Base-by-base conservation (phyloP, 2,113 vertebrate genomes). In the Burhinus bistriatus region DNA sequence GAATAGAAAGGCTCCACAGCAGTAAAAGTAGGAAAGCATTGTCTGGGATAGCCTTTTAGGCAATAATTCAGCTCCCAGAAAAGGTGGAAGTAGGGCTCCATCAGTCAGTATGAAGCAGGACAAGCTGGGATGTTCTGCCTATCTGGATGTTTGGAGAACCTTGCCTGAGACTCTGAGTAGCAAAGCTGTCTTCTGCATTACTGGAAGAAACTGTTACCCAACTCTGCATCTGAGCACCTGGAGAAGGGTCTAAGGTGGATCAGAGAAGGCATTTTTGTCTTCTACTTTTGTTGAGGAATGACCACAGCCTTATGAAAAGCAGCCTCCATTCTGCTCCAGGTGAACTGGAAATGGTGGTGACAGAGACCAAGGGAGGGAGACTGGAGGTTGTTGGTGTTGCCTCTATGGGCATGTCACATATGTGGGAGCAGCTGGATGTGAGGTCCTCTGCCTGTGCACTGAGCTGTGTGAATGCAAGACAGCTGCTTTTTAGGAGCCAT, bases 241-340 rank as follows among this genome's bases (percentile, higher is more conserved):
- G n/a, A 68, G 79, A 38, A 85, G 44, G n/a, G 51, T 40, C 22
- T n/a, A 10, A 42, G 36, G 36, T 26, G 36, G 11, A 36, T 59
- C 22, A 58, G 65, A 73, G 70, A 90, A 75, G 17, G 42, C 29
- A 47, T 83, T 95, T 83, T 45, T 70, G 13, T 40, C 83, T 87
- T 49, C 45, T 17, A 0, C 40, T 89, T 87, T 52, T 11, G 2
- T 1, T 82, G 69, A 55, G 47, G 47, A 69, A 51, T 55, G 29
- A 71, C 15, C 3, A 7, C 32, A 62, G 23, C 34, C 32, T n/a
- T 36, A 45, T 40, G 17, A 85, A 76, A 8, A 59, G 29, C 61
- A 64, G 13, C 2, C 22, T 18, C 44, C 0, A 0, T 70, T 75
- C n/a, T 90, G 27, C 42, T 78, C n/a, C 0, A 0, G 23, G 22